Percentiles rank a stretch among this genome's conserved stretches.
These are phyloP conservation scores for Micromesistius poutassou DNA, from an alignment of 2,797 vertebrate genomes.

Conservation along the genomic window DNA sequence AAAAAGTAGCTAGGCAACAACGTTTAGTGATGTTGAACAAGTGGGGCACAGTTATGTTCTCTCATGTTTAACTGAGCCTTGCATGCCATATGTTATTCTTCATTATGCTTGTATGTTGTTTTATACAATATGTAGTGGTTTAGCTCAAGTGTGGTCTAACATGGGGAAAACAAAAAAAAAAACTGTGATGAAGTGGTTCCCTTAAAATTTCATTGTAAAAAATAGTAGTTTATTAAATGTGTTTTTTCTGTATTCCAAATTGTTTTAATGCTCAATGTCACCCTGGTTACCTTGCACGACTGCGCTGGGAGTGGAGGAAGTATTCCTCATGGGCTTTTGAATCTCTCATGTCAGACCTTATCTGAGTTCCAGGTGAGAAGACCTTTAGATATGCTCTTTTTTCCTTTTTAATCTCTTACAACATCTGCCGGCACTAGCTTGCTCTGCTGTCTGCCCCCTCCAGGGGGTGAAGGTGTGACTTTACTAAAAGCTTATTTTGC, in stretches of 20 bases:
- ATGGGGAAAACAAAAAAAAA: background rate
- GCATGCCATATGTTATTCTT: conserved; percentile 15
- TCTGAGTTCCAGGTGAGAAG: conserved; percentile 4
- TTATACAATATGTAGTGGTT: conserved; percentile 1
- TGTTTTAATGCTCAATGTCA: background rate
- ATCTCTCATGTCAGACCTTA: background rate
- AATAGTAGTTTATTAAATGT: conserved; percentile 12
- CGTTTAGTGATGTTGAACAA: background rate
- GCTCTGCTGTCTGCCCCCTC: background rate
- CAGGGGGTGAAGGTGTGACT: background rate
- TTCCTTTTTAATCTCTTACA: background rate
- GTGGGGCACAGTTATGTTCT: background rate
- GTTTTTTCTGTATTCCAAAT: conserved; percentile 2
- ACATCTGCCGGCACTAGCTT: background rate
- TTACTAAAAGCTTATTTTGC: background rate
- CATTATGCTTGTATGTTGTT: conserved; percentile 2
- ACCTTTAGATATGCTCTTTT: conserved; percentile 1
- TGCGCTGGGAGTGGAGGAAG: background rate
- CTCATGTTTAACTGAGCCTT: conserved; percentile 15
- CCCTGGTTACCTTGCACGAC: background rate
- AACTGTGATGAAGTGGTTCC: conserved; percentile 13
- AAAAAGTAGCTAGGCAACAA: background rate
- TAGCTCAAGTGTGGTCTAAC: conserved; percentile 7
- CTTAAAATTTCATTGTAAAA: conserved; percentile 15
- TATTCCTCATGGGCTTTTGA: background rate